Percentiles rank a stretch among this genome's conserved stretches.
These are phyloP conservation scores for Cinara cedri DNA, from an alignment of 2,888 invertebrate genomes.

Conservation along the genomic window DNA sequence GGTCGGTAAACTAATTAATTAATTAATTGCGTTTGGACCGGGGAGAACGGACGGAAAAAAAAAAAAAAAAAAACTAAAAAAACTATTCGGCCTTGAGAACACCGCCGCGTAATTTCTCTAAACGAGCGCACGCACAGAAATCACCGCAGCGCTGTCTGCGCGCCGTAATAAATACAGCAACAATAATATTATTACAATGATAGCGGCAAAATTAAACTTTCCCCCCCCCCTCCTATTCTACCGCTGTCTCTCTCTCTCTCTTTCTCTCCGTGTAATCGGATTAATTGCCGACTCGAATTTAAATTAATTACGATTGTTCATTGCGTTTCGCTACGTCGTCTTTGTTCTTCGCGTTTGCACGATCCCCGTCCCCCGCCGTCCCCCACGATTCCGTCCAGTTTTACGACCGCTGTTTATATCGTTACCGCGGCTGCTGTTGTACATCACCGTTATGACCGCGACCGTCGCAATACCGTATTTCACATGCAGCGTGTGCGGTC, in stretches of 20 bases:
- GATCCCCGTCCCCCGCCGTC: not conserved
- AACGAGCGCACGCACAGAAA: not conserved
- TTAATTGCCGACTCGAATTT: constrained; percentile 28
- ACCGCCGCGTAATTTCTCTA: constrained; percentile 6
- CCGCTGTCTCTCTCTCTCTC: constrained; percentile 1
- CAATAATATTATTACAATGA: constrained; percentile 6
- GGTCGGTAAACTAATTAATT: constrained; percentile 26
- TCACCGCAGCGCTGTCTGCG: not conserved
- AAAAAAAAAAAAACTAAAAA: not conserved
- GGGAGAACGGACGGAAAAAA: not conserved
- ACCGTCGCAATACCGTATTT: too few species aligned
- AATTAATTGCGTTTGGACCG: constrained; percentile 38
- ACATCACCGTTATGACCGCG: not conserved
- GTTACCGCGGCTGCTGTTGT: not conserved
- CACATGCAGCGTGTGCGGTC: too few species aligned
- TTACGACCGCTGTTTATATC: too few species aligned
- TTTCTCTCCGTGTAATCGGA: not conserved
- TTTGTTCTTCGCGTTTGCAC: constrained; percentile 17
- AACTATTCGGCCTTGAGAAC: constrained; percentile 2
- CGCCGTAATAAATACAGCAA: not conserved
- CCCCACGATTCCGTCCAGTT: too few species aligned
- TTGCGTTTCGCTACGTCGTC: not conserved
- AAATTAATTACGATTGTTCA: constrained; percentile 38
- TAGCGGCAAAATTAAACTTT: constrained; percentile 17
- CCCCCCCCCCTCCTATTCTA: not conserved